Evolutionary conservation across 1,140 invertebrate genomes (phyloP), one percentile per base, ranked within the genome.

Genomic region (Drosophila albomicans): DNA sequence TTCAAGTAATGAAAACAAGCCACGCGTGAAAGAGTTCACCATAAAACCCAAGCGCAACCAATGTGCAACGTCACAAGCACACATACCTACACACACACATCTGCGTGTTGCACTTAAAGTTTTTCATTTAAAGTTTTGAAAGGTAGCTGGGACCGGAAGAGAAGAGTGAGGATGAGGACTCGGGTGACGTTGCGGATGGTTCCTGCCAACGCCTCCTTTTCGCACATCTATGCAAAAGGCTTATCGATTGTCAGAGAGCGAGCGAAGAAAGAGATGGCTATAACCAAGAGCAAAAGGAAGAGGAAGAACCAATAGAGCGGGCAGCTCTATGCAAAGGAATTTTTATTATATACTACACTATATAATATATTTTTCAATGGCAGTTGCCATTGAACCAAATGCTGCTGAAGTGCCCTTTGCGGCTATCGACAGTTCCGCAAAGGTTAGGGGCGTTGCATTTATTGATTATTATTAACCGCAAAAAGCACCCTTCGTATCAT

Each of bases 51-150:
- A 30, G 13, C 58, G 32, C 35, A 57, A 63, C 66, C 76, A 78
- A 48, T 75, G 76, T 75, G 66, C 76, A 70, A 16, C 1, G 35
- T 48, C 35, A 63, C 28, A 20, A 11, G 8, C 32, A 56, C 56
- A 8, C 51, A 32, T n/a, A 35, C n/a, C 35, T 15, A 25, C n/a
- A 38, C 13, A 51, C 45, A 71, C 49, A 28, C 15, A 25, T 48
- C 46, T 51, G 71, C 67, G 79, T 77, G 32, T 10, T 52, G 84
- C 84, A 88, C 78, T 84, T 88, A 89, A 88, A 88, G 80, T 88
- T 88, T 88, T 88, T 84, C 85, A 88, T 88, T 88, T 88, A 88
- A 88, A 88, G 85, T 88, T 88, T 75, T 78, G 70, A 81, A 89
- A 78, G 85, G 78, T 72, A 69, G 41, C 16, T 56, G 54, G n/a